Percentiles rank a stretch among this genome's conserved stretches.
Conservation (phyloP, 2,797 vertebrate genomes). For the Neomorphus geoffroyi region DNA sequence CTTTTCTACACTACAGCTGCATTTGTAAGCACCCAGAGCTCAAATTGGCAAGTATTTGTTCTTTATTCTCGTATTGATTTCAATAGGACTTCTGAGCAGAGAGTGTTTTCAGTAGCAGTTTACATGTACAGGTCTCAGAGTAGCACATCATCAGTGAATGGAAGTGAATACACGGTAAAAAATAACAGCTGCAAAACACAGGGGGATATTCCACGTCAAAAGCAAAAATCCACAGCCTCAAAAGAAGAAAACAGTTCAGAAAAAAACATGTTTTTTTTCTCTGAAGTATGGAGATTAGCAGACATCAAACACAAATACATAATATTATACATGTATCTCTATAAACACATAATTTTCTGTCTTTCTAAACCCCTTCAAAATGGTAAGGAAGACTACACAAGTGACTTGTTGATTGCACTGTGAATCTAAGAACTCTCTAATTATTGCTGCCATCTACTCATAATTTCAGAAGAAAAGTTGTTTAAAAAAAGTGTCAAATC, state of each 20-base stretch:
- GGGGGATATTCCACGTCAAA: background rate
- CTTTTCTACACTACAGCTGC: background rate
- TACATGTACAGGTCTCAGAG: conserved; percentile 13
- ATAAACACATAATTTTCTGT: conserved; percentile 45
- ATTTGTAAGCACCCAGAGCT: conserved; percentile 22
- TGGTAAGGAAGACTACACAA: conserved; percentile 39
- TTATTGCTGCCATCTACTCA: conserved; percentile 42
- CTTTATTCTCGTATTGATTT: conserved; percentile 50
- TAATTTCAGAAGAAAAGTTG: conserved; percentile 33
- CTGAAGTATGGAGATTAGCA: conserved; percentile 6
- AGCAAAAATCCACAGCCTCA: background rate
- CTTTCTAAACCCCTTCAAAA: conserved; percentile 19
- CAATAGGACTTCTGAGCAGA: conserved; percentile 37
- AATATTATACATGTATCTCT: conserved; percentile 8
- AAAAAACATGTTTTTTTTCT: background rate
- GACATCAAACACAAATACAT: background rate
- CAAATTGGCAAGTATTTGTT: conserved; percentile 35
- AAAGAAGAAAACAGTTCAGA: conserved; percentile 5
- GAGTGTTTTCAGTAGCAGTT: conserved; percentile 28
- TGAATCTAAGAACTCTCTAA: conserved; percentile 52
- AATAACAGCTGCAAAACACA: conserved; percentile 39
- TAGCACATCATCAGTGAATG: background rate
- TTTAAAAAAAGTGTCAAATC: conserved; percentile 41
- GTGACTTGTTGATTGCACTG: conserved; percentile 59
- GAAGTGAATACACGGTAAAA: conserved; percentile 25